Base-by-base conservation (phyloP, 2,113 vertebrate species). In the Nicator chloris region DNA sequence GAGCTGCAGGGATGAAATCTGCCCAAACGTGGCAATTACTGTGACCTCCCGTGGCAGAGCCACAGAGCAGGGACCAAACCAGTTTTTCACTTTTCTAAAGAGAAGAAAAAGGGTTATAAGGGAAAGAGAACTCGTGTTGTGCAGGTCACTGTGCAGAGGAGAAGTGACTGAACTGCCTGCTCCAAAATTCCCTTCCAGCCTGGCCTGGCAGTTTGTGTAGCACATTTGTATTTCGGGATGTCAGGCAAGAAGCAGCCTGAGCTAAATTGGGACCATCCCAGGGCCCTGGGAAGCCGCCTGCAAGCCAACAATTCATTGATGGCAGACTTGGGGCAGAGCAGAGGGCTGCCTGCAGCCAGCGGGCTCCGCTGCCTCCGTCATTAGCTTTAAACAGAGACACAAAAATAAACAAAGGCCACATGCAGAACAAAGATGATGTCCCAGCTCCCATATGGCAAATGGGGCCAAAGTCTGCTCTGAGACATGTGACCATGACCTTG, bases 381-480 rank as follows among this genome's bases (percentile, higher is more conserved):
- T n/a, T n/a, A n/a, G 82, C 93, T 87, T 65, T 42, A 28, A 87
- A 66, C 63, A 94, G 54, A 76, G 76, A 83, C 54, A 82, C 85
- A 40, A 45, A 95, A 83, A 95, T 64, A 96, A 93, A 92, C 90
- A 51, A 20, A 14, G 75, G 71, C 71, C 47, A 96, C 79, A n/a
- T 12, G 47, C 39, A 81, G 84, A 7, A 39, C 50, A 93, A 83
- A 20, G 5, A 42, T 1, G 42, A 53, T 83, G 64, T 33, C 78
- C 75, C 79, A 75, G 80, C 92, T 96, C 91, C 95, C 95, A 96
- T 89, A 91, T 96, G 95, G 92, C 88, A 84, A 96, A 97, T 6
- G 88, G 88, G 95, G 88, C 68, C 94, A 92, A 94, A 86, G 69
- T 60, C 95, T 96, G 95, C 92, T 90, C 56, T 26, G 53, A 82